These are phyloP conservation scores for Cyrtorhinus lividipennis DNA, from an alignment of 1,140 invertebrate genomes.

Conservation along the genomic window DNA sequence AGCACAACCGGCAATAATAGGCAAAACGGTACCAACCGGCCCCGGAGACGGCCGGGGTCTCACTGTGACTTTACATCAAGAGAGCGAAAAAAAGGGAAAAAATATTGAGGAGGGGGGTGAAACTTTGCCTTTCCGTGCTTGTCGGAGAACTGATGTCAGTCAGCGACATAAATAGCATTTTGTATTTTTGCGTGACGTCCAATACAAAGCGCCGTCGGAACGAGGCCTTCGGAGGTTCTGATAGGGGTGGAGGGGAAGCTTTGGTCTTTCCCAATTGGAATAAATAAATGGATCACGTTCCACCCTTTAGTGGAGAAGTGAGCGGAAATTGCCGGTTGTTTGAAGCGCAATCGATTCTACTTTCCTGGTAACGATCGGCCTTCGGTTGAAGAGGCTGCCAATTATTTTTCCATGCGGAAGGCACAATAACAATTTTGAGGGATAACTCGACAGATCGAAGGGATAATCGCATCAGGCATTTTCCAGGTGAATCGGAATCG, in stretches of 20 bases:
- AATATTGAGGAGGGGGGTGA: no score
- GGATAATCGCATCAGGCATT: no score
- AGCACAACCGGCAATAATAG: background rate
- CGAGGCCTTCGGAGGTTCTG: background rate
- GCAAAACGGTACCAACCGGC: background rate
- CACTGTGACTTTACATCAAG: background rate
- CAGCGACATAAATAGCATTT: background rate
- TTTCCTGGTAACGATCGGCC: background rate
- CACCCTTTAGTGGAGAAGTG: background rate
- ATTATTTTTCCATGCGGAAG: background rate
- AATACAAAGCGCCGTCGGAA: background rate
- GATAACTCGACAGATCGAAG: no score
- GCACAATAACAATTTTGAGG: no score
- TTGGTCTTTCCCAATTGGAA: background rate
- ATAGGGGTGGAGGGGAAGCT: background rate
- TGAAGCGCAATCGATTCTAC: background rate
- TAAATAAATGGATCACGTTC: background rate
- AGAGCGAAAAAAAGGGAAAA: background rate
- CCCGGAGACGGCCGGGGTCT: background rate
- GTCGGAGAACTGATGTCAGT: no score
- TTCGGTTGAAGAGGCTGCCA: no score
- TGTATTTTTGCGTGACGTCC: background rate
- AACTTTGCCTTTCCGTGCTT: background rate
- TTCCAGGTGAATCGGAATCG: no score
- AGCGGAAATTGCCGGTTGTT: background rate